A percentile compares a stretch with the other conserved stretches of the same genome.
Conservation (phyloP, 2,113 vertebrate genomes). For the Bos indicus region DNA sequence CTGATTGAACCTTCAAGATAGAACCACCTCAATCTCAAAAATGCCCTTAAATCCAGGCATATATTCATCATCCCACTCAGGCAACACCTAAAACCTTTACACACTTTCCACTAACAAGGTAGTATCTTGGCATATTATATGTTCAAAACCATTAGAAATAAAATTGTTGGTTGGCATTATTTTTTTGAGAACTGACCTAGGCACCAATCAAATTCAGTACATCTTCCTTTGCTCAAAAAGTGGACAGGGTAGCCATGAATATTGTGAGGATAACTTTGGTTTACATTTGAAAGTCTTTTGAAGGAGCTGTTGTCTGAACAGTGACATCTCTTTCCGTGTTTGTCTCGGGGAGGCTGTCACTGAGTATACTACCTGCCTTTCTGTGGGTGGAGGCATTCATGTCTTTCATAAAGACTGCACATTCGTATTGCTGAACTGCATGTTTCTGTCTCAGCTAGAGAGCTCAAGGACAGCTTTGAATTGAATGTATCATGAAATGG, state of each 20-base stretch:
- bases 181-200: conserved; percentile 20
- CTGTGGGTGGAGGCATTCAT: conserved; percentile 4
- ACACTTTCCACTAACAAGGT: not conserved
- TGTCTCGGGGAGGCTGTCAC: conserved; percentile 16
- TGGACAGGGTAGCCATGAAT: not conserved
- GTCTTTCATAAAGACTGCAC: conserved; percentile 45
- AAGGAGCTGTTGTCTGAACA: conserved; percentile 40
- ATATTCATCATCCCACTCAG: not conserved
- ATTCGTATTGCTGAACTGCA: not conserved
- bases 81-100: not conserved
- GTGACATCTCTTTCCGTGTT: conserved; percentile 18
- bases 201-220: not conserved
- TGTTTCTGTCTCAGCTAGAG: conserved; percentile 39
- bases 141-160: conserved; percentile 1
- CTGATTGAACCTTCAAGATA: not conserved
- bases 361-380: not conserved
- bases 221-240: not conserved
- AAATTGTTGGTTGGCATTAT: not conserved
- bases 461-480: conserved; percentile 68
- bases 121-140: not conserved
- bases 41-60: not conserved
- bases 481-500: conserved; percentile 38
- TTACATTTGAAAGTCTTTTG: conserved; percentile 53
- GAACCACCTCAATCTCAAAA: not conserved
- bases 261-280: not conserved